phyloP scores from a whole-genome alignment of 1,140 invertebrate species.

The Caenorhabditis briggsae region DNA sequence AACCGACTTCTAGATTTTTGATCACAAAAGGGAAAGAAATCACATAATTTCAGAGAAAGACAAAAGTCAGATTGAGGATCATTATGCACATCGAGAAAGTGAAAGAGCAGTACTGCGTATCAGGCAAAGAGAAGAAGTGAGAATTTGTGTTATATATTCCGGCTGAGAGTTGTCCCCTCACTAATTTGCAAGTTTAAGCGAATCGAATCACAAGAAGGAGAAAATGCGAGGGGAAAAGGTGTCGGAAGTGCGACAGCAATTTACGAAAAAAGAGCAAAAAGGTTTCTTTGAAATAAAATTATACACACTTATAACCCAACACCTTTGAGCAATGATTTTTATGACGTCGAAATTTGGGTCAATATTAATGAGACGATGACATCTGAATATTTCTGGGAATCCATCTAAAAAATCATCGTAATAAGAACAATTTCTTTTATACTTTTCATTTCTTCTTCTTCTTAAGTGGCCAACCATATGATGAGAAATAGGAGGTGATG shows the following conservation, averaged over 20 bases:
- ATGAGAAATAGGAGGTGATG: not conserved
- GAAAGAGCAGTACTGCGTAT: not conserved
- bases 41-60: not conserved
- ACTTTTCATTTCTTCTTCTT: constrained; percentile 22
- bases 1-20: constrained; percentile 13
- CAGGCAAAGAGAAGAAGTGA: constrained; percentile 4
- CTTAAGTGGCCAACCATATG: not conserved
- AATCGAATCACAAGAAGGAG: constrained; percentile 17
- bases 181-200: constrained; percentile 53
- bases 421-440: constrained; percentile 2
- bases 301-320: not conserved
- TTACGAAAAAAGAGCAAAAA: constrained; percentile 8
- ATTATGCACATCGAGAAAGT: constrained; percentile 6
- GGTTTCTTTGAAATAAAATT: constrained; percentile 4
- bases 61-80: not conserved
- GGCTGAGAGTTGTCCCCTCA: constrained; percentile 7
- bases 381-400: too few species aligned
- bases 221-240: not conserved
- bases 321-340: constrained; percentile 5
- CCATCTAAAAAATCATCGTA: too few species aligned
- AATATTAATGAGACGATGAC: too few species aligned
- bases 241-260: constrained; percentile 49
- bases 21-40: not conserved
- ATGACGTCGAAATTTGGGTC: not conserved
- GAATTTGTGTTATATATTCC: constrained; percentile 41